Evolutionary conservation across 2,888 invertebrate genomes (phyloP).

Genomic region (Ochropleura leucogaster): DNA sequence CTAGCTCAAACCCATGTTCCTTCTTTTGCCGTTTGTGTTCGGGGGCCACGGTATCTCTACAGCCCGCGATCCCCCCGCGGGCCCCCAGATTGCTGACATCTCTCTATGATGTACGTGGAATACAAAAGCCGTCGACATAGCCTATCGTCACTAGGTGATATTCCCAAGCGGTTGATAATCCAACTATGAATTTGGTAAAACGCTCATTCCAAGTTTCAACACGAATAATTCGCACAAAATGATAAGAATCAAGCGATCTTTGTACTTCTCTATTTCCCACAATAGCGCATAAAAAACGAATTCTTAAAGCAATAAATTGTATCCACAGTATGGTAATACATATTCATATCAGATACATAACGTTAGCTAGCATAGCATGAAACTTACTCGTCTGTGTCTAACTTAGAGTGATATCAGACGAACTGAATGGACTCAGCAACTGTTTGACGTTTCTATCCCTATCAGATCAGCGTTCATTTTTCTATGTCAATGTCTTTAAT

Average conservation of each 20-base stretch:
- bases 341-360: slow-evolving; percentile 49
- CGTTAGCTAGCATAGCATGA: slow-evolving; percentile 15
- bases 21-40: too few species aligned
- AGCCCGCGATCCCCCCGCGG: too few species aligned
- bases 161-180: background rate
- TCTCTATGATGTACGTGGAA: too few species aligned
- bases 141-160: too few species aligned
- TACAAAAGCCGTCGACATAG: too few species aligned
- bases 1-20: too few species aligned
- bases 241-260: slow-evolving; percentile 37
- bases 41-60: too few species aligned
- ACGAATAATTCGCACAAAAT: slow-evolving; percentile 33
- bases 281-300: slow-evolving; percentile 40
- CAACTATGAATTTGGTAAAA: background rate
- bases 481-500: background rate
- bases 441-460: background rate
- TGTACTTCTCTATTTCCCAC: slow-evolving; percentile 31
- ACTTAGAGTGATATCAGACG: slow-evolving; percentile 15
- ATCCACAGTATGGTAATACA: slow-evolving; percentile 35
- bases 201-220: slow-evolving; percentile 10
- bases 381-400: slow-evolving; percentile 10
- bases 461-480: background rate
- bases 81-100: too few species aligned
- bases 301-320: slow-evolving; percentile 46
- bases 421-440: background rate